A percentile compares a stretch with the other conserved stretches of the same genome.
Evolutionary conservation across 2,113 vertebrate species (phyloP).

Genomic region (Odontophorus gujanensis): DNA sequence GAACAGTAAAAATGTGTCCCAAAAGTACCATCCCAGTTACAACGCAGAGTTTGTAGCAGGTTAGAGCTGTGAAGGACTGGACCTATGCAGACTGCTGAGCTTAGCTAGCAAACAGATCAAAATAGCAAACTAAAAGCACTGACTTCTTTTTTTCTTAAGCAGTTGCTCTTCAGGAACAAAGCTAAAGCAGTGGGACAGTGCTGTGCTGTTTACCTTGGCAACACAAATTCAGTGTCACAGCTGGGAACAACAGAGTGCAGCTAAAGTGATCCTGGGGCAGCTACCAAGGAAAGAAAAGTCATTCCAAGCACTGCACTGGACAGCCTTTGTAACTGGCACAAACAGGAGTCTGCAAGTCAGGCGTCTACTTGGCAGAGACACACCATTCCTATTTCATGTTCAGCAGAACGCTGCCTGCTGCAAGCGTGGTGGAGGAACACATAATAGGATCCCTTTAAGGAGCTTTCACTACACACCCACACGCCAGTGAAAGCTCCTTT

Average conservation of each 20-base stretch:
- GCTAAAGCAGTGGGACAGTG: conserved; percentile 36
- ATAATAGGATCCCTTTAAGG: conserved; percentile 66
- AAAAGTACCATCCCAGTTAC: background rate
- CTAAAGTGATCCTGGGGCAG: conserved; percentile 64
- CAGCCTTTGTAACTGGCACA: conserved; percentile 59
- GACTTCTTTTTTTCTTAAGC: background rate
- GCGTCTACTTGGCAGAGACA: conserved; percentile 69
- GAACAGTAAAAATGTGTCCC: background rate
- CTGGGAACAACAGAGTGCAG: conserved; percentile 53
- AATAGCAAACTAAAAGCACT: conserved; percentile 59
- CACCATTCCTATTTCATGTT: conserved; percentile 14
- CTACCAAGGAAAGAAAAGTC: conserved; percentile 70
- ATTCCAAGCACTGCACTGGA: background rate
- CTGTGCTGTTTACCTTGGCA: conserved; percentile 69
- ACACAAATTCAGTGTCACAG: conserved; percentile 64
- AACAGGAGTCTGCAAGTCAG: conserved; percentile 63
- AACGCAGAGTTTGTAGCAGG: background rate
- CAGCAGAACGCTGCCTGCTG: background rate
- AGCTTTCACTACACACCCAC: conserved; percentile 67
- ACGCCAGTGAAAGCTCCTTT: conserved; percentile 60
- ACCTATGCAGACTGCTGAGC: conserved; percentile 21
- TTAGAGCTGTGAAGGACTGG: conserved; percentile 12
- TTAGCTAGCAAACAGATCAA: conserved; percentile 40
- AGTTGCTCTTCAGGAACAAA: conserved; percentile 4
- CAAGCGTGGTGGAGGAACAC: background rate